Percentiles rank a stretch among this genome's conserved stretches.
These are phyloP conservation scores for Celastrina argiolus DNA, from an alignment of 2,888 invertebrate genomes.

Conservation along the genomic window DNA sequence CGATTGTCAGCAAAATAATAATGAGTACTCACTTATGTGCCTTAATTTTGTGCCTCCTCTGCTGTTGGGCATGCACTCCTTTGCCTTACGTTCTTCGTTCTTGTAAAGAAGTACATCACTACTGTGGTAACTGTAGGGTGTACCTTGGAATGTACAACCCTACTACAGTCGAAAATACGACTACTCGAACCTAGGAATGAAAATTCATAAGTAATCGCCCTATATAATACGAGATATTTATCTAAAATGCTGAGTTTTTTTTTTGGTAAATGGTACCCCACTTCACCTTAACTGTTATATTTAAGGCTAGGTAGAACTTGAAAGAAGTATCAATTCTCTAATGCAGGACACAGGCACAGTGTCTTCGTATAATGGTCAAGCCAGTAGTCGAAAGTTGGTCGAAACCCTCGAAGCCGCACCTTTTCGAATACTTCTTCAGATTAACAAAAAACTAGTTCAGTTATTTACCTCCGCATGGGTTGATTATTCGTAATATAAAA, in stretches of 20 bases:
- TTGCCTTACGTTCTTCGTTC: slow-evolving; percentile 62
- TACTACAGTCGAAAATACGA: slow-evolving; percentile 52
- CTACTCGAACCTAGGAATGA: neutral
- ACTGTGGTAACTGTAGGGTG: slow-evolving; percentile 62
- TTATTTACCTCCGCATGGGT: no score
- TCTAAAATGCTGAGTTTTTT: neutral
- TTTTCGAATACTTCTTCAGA: no score
- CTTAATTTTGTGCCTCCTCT: slow-evolving; percentile 56
- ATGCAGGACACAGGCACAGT: no score
- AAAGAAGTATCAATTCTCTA: no score
- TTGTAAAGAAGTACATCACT: slow-evolving; percentile 71
- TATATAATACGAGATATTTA: neutral
- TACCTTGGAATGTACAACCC: slow-evolving; percentile 68
- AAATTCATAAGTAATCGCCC: neutral
- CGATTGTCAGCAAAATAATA: slow-evolving; percentile 54
- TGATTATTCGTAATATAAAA: no score
- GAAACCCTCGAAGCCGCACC: no score
- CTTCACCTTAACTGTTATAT: no score
- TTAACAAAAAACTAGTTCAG: no score
- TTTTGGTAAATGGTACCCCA: no score
- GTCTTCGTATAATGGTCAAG: no score
- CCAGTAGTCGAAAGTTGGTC: no score
- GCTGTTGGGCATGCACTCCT: slow-evolving; percentile 68
- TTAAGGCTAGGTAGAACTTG: no score
- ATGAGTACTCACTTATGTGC: slow-evolving; percentile 67